phyloP scores from a whole-genome alignment of 2,888 invertebrate species.

The Chloroclystis v-ata region DNA sequence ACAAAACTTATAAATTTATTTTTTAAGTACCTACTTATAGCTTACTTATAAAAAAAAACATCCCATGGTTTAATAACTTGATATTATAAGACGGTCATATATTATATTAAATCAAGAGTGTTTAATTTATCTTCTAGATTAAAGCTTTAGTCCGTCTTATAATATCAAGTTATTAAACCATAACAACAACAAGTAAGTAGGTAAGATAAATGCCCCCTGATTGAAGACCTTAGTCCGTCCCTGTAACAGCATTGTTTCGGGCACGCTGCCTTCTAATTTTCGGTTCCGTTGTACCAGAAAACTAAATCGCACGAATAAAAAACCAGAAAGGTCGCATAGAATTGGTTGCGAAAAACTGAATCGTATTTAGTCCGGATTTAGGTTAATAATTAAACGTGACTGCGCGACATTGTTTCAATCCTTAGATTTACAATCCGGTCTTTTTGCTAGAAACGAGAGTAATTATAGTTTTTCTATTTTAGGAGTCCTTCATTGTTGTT shows the following conservation, averaged over 20 bases:
- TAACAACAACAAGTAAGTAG: no score
- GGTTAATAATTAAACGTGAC: conserved; percentile 68
- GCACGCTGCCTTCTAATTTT: conserved; percentile 48
- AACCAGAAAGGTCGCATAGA: conserved; percentile 40
- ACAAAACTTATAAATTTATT: no score
- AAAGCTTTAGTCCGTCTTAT: no score
- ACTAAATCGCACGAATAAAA: conserved; percentile 48
- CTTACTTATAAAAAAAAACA: no score
- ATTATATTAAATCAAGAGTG: no score
- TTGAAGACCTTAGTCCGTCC: background rate
- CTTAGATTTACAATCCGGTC: no score
- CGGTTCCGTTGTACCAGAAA: conserved; percentile 56
- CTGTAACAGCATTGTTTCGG: conserved; percentile 56
- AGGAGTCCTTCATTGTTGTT: no score
- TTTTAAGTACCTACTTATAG: no score
- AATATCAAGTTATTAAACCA: no score
- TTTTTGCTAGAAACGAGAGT: conserved; percentile 63
- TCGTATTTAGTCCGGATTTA: conserved; percentile 62
- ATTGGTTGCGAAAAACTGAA: conserved; percentile 39
- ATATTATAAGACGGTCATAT: no score
- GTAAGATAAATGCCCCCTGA: background rate
- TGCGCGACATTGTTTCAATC: conserved; percentile 44
- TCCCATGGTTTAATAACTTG: no score
- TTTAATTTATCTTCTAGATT: no score
- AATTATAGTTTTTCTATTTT: conserved; percentile 51